phyloP scores from a whole-genome alignment of 1,140 invertebrate genomes.

The Meloidogyne floridensis region DNA sequence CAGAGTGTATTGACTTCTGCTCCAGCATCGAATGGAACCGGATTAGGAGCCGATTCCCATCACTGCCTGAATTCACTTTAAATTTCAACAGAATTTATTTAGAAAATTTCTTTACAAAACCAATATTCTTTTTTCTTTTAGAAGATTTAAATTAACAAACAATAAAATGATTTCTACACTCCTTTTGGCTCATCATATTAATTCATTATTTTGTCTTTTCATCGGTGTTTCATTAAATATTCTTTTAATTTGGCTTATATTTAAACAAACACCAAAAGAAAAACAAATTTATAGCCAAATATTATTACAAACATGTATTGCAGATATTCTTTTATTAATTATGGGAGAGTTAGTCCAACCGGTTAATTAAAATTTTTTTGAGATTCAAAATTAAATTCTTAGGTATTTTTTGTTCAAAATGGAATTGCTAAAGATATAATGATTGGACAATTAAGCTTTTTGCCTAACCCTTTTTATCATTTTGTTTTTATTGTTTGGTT shows the following conservation, averaged over 20 bases:
- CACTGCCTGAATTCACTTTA: too few species aligned
- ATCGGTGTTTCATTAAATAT: slow-evolving; percentile 17
- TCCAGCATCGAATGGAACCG: too few species aligned
- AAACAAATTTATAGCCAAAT: slow-evolving; percentile 13
- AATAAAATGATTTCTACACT: not conserved
- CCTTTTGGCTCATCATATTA: slow-evolving; percentile 11
- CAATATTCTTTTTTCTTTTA: too few species aligned
- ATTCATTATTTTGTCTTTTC: slow-evolving; percentile 20
- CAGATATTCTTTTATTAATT: slow-evolving; percentile 13
- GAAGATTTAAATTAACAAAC: too few species aligned
- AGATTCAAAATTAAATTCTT: not conserved
- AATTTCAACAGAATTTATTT: too few species aligned
- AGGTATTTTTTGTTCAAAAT: slow-evolving; percentile 23
- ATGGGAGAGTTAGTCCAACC: slow-evolving; percentile 1
- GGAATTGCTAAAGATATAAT: slow-evolving; percentile 2
- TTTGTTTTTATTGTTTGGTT: slow-evolving; percentile 31
- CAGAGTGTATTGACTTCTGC: too few species aligned
- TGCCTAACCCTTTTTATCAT: slow-evolving; percentile 18
- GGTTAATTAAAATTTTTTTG: not conserved
- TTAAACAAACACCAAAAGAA: slow-evolving; percentile 15
- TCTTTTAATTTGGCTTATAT: slow-evolving; percentile 20
- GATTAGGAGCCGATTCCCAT: too few species aligned
- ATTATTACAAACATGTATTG: slow-evolving; percentile 15
- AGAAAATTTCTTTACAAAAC: too few species aligned
- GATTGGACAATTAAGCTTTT: not conserved